Conservation (phyloP, 2,888 invertebrate species). For the Pyrrhosoma nymphula region DNA sequence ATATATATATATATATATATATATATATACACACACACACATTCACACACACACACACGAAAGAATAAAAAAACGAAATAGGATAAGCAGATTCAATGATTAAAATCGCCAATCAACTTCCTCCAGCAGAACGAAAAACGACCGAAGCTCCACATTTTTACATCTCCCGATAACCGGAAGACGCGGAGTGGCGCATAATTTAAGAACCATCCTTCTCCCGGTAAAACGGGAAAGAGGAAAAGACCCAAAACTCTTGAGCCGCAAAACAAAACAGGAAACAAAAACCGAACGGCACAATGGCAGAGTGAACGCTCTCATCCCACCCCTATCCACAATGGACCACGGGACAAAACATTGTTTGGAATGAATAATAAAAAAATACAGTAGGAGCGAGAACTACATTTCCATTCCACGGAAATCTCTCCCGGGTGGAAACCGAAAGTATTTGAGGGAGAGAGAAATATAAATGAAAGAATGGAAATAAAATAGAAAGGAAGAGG, state of each 20-base stretch:
- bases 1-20: too few relatives aligned
- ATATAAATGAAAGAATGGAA: background rate
- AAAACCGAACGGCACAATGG: background rate
- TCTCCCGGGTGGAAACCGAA: background rate
- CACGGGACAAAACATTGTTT: slow-evolving; percentile 22
- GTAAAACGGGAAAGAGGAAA: background rate
- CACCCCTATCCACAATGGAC: background rate
- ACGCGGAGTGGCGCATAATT: background rate
- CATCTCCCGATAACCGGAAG: background rate
- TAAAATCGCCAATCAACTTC: background rate
- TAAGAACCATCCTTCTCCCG: background rate
- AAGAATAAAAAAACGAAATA: too few relatives aligned
- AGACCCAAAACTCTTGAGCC: background rate
- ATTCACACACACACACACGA: too few relatives aligned
- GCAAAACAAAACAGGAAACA: background rate
- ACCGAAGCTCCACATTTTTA: background rate
- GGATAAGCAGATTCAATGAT: too few relatives aligned
- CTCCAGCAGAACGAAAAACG: background rate
- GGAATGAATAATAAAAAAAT: background rate
- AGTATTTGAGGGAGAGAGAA: background rate
- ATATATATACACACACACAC: too few relatives aligned
- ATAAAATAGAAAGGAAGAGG: background rate
- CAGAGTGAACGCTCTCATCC: background rate
- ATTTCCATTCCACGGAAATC: background rate
- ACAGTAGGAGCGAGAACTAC: background rate